A percentile compares a stretch with the other conserved stretches of the same genome.
Evolutionary conservation across 2,888 invertebrate species (phyloP).

Genomic region (Synanthedon vespiformis): DNA sequence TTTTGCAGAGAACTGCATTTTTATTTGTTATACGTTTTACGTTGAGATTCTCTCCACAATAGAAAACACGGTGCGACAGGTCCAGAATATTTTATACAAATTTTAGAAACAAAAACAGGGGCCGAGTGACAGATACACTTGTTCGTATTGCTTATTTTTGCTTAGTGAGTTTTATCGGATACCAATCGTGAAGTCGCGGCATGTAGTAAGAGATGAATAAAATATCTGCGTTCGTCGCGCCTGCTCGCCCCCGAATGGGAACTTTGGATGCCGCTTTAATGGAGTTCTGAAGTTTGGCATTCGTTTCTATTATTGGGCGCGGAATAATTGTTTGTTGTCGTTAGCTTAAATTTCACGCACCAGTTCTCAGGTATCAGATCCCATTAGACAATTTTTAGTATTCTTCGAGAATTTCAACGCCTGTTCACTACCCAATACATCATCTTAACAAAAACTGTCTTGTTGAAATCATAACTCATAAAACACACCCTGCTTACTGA

Average conservation of each 20-base stretch:
- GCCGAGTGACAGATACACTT: slow-evolving; percentile 65
- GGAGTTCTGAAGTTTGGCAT: slow-evolving; percentile 59
- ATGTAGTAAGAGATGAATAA: slow-evolving; percentile 57
- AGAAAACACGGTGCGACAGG: slow-evolving; percentile 31
- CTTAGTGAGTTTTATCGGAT: slow-evolving; percentile 56
- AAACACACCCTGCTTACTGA: too few relatives aligned
- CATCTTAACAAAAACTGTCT: too few relatives aligned
- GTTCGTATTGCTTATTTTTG: slow-evolving; percentile 63
- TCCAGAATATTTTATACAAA: slow-evolving; percentile 69
- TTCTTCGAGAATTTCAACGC: not conserved
- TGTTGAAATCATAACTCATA: too few relatives aligned
- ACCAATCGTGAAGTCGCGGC: slow-evolving; percentile 51
- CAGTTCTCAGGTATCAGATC: slow-evolving; percentile 45
- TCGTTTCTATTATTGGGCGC: slow-evolving; percentile 54
- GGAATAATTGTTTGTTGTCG: slow-evolving; percentile 56
- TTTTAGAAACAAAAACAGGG: slow-evolving; percentile 67
- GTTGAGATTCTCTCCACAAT: slow-evolving; percentile 3
- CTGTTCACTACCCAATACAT: too few relatives aligned
- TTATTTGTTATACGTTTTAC: not conserved
- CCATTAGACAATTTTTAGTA: slow-evolving; percentile 27
- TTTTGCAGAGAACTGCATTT: not conserved
- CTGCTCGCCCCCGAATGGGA: slow-evolving; percentile 48
- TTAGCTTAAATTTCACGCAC: slow-evolving; percentile 58
- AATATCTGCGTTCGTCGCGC: slow-evolving; percentile 54
- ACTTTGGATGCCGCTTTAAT: slow-evolving; percentile 56